Evolutionary conservation across 2,113 vertebrate genomes (phyloP).

Genomic region (Macrotus californicus): DNA sequence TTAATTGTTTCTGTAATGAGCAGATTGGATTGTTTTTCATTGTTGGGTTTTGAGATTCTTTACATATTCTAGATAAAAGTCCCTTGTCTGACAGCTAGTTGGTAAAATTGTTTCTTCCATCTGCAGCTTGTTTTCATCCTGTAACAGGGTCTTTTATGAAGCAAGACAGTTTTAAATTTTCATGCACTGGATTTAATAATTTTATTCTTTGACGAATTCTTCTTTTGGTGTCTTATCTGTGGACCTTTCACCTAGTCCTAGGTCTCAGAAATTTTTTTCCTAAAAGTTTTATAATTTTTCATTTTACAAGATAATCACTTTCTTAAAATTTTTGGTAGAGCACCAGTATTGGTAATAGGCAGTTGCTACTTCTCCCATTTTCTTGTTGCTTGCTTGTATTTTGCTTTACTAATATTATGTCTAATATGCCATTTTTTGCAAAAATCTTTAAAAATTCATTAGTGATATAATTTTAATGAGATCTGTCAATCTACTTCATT

Average conservation of each 20-base stretch:
- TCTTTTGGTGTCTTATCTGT: neutral
- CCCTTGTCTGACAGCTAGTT: neutral
- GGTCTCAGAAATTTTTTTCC: neutral
- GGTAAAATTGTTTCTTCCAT: neutral
- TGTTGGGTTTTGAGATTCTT: neutral
- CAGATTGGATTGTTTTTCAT: neutral
- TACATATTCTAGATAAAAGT: neutral
- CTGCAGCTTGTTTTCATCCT: neutral
- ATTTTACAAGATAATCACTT: neutral
- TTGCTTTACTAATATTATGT: neutral
- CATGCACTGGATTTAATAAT: neutral
- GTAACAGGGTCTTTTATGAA: neutral
- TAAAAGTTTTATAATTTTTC: neutral
- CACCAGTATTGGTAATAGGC: neutral
- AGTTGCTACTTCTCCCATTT: neutral
- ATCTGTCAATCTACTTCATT: neutral
- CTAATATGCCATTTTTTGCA: neutral
- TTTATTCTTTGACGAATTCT: neutral
- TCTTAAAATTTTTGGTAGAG: neutral
- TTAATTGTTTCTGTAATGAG: neutral
- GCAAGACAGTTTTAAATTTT: conserved; percentile 7
- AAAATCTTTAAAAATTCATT: neutral
- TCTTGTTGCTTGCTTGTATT: neutral
- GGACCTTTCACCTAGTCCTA: neutral
- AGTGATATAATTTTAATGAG: neutral